phyloP scores from a whole-genome alignment of 2,888 invertebrate genomes.

The Drosophila cracens region DNA sequence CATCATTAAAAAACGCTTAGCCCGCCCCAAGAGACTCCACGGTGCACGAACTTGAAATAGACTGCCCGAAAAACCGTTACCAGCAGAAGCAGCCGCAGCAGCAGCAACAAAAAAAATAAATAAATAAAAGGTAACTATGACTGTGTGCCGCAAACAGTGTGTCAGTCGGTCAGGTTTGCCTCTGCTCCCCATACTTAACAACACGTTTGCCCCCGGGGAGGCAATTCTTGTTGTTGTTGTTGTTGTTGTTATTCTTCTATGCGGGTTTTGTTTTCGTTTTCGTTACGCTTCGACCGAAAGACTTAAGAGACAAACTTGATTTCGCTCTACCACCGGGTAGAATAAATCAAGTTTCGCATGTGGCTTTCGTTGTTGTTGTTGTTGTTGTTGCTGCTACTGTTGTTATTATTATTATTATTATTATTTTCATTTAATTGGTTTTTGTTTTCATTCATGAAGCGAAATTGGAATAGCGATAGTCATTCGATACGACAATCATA shows the following conservation, averaged over 20 bases:
- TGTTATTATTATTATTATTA: constrained; percentile 24
- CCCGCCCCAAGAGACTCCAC: constrained; percentile 31
- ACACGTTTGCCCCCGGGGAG: constrained; percentile 13
- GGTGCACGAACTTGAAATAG: constrained; percentile 63
- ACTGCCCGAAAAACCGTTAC: constrained; percentile 65
- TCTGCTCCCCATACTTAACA: constrained; percentile 5
- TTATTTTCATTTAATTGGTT: constrained; percentile 68
- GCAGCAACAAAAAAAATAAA: constrained; percentile 25
- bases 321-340: constrained; percentile 30
- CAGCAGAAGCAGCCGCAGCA: constrained; percentile 9
- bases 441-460: constrained; percentile 59
- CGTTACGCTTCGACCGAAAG: constrained; percentile 76
- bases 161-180: constrained; percentile 74
- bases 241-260: constrained; percentile 30
- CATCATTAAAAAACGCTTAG: constrained; percentile 78
- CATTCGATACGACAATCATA: constrained; percentile 34
- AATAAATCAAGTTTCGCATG: constrained; percentile 30
- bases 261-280: constrained; percentile 73
- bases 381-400: constrained; percentile 20
- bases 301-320: constrained; percentile 71
- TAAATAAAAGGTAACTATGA: constrained; percentile 22
- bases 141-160: constrained; percentile 52
- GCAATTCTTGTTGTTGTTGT: constrained; percentile 12
- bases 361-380: not conserved
- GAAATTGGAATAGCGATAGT: constrained; percentile 45